phyloP scores from a whole-genome alignment of 2,113 vertebrate species.

The Accipiter virgatus region DNA sequence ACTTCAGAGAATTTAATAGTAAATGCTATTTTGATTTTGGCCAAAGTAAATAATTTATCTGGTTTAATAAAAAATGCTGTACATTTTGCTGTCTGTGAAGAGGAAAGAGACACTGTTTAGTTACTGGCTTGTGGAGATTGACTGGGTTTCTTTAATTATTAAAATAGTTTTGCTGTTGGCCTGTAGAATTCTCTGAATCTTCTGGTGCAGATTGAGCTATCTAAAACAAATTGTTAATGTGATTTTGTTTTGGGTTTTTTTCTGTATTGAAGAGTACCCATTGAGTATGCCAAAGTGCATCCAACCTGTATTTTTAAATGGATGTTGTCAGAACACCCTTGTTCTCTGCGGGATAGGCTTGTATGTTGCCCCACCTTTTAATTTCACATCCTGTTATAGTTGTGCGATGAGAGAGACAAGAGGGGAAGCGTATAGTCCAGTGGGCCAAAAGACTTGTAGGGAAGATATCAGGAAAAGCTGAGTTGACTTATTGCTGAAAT shows the following conservation, averaged over 20 bases:
- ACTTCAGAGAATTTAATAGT: constrained; percentile 19
- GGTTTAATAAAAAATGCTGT: not conserved
- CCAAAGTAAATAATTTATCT: constrained; percentile 10
- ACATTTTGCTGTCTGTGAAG: not conserved
- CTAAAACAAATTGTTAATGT: not conserved
- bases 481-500: not conserved
- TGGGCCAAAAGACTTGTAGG: not conserved
- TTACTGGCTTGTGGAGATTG: not conserved
- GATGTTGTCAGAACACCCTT: not conserved
- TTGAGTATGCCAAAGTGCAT: not conserved
- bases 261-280: not conserved
- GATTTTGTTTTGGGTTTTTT: not conserved
- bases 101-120: not conserved
- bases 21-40: constrained; percentile 53
- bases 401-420: not conserved
- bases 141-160: not conserved
- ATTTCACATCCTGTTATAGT: not conserved
- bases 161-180: not conserved
- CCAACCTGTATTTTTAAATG: not conserved
- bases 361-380: not conserved
- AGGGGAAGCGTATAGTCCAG: not conserved
- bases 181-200: not conserved
- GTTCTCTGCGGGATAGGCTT: not conserved
- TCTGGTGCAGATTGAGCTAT: not conserved
- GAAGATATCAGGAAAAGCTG: not conserved